Base-by-base conservation (phyloP, 2,888 invertebrate species). In the Diloba caeruleocephala region DNA sequence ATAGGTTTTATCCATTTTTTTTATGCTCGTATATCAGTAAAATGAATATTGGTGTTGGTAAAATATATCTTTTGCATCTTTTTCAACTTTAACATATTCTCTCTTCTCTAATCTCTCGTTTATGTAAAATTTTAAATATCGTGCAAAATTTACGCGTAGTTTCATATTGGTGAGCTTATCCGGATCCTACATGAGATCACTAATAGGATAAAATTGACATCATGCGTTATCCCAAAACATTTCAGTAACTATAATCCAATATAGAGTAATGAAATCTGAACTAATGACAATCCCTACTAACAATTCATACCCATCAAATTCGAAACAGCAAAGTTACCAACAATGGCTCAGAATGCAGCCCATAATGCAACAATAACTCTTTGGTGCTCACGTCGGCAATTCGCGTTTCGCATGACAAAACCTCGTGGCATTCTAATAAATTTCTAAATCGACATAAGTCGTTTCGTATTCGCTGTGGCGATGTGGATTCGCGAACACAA, bases 361-460 rank as follows among this genome's bases (percentile, higher is more conserved):
- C 68, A 75, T 74, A 78, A 76, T 81, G 84, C 86, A 83, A 83
- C 88, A 82, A 87, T 86, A 87, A 83, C 81, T 85, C 78, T 75
- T 58, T 67, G 71, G 57, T 63, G 59, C 58, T 43, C 62, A 73
- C 74, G 76, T 78, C 66, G 79, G 53, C 62, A 65, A 61, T 69
- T 78, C 85, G 81, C 79, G 84, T 71, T 74, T 67, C 78, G 89
- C 87, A 89, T 90, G 85, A 90, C 89, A 92, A 72, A 70, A 70
- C 59, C 56, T 57, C 25, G 85, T 87, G 78, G 81, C 72, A 68
- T 88, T 84, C 88, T 91, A 90, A 92, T 92, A 92, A 92, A 91
- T 89, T 90, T 88, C 87, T 87, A 88, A 90, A 90, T 91, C 91
- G 92, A 89, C 89, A 82, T 87, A 84, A 86, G 82, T 84, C 81